Conservation (phyloP, 2,113 vertebrate genomes). For the Numida meleagris region DNA sequence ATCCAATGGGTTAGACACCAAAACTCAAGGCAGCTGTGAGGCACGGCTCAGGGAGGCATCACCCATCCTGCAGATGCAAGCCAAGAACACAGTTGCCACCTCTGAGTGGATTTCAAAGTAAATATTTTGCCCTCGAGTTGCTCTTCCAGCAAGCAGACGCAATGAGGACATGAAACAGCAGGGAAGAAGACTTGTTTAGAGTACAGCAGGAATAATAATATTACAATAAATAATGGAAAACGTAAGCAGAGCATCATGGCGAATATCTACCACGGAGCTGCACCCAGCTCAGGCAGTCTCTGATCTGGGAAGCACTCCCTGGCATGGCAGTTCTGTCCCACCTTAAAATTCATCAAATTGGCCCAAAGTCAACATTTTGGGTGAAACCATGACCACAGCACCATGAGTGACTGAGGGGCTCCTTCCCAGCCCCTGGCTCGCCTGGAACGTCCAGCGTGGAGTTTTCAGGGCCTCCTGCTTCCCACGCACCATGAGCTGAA, state of each 20-base stretch:
- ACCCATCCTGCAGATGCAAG: neutral
- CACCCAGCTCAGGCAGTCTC: neutral
- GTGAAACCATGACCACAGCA: accelerated
- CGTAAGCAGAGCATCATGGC: neutral
- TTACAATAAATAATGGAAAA: neutral
- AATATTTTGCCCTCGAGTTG: neutral
- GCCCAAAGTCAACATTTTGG: neutral
- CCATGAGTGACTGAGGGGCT: neutral
- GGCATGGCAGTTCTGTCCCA: accelerated
- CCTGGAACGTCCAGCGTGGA: neutral
- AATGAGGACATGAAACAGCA: constrained; percentile 51
- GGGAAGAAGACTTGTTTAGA: neutral
- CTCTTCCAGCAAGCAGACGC: neutral
- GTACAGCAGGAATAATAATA: constrained; percentile 14
- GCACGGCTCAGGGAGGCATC: neutral
- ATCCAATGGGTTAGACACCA: accelerated
- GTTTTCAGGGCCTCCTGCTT: neutral
- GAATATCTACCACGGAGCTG: neutral
- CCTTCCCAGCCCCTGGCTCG: neutral
- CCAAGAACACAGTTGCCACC: neutral
- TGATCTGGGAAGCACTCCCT: neutral
- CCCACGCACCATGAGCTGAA: accelerated
- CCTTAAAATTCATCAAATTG: neutral
- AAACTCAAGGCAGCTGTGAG: accelerated
- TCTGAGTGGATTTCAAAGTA: neutral